Conservation (phyloP, 2,113 vertebrate genomes). For the Corvus moneduloides region DNA sequence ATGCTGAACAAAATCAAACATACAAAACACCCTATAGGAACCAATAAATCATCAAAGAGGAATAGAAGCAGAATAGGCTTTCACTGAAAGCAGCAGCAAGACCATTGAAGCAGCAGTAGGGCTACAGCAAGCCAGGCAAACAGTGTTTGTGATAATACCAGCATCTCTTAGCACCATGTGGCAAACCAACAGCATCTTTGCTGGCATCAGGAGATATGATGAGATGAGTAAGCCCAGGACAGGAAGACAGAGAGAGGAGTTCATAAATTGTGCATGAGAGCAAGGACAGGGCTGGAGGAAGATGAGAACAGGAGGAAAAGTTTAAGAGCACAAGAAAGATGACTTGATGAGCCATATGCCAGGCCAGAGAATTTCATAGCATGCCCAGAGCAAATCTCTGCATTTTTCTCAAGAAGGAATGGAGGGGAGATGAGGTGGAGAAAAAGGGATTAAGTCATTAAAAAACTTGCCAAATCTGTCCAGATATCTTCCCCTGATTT, state of each 20-base stretch:
- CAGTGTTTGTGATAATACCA: not conserved
- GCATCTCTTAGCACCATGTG: not conserved
- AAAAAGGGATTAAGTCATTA: not conserved
- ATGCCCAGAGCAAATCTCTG: not conserved
- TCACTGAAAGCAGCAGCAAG: not conserved
- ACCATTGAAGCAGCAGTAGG: not conserved
- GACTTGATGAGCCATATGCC: constrained; percentile 25
- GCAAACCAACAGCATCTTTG: not conserved
- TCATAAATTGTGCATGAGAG: not conserved
- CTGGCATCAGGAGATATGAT: not conserved
- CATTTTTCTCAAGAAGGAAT: not conserved
- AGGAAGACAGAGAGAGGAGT: not conserved
- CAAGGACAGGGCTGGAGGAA: accelerated
- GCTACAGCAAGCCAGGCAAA: not conserved
- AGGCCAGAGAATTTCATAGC: not conserved
- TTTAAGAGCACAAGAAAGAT: constrained; percentile 9
- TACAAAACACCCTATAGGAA: not conserved
- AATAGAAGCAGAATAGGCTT: not conserved
- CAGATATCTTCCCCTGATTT: constrained; percentile 23
- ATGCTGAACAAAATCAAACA: not conserved
- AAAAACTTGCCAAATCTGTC: not conserved
- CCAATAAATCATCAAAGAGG: not conserved
- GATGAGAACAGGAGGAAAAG: not conserved
- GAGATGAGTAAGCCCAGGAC: not conserved
- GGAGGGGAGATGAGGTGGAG: not conserved